Base-by-base conservation (phyloP, 2,888 invertebrate genomes). In the Xestoiulus laeticollis region DNA sequence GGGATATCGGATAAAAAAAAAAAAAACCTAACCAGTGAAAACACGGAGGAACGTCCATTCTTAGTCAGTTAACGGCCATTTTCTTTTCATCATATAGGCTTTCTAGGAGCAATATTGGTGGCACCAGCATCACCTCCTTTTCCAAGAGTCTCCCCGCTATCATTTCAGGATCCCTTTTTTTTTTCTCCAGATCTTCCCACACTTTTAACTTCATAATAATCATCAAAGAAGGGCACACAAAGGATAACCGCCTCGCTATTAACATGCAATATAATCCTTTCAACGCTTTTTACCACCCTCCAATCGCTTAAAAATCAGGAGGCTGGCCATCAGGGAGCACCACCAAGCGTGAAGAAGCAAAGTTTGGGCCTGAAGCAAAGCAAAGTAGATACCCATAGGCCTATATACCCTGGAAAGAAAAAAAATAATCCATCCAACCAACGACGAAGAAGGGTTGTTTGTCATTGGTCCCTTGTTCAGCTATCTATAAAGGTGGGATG, bases 241-340 rank as follows among this genome's bases (percentile, higher is more conserved):
- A 68, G 68, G 68, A 68, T 68, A 68, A 68, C 68, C 68, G 68
- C 68, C 68, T 68, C 68, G 68, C 68, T 68, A 68, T 68, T 68
- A 68, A n/a, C 68, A 68, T 68, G 68, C 68, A 68, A 68, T 68
- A 68, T 68, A 68, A 68, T 68, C 68, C 68, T 68, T 68, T 68
- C 68, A 68, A 26, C 68, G 68, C 68, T 68, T 68, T 68, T 68
- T 68, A 68, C 68, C 68, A 68, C 22, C 68, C 68, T 68, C 68
- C 68, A 68, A 26, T 26, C 68, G 68, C 68, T 68, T 68, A n/a
- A 26, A 68, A 68, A 68, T 68, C 26, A 68, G 1, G 26, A 68
- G 19, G 68, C 12, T 68, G 26, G 26, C 68, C 68, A 68, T 68
- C 68, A 68, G 68, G n/a, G 68, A 68, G 26, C 68, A n/a, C 68